These are phyloP conservation scores for Pseudomyrmex concolor DNA, from an alignment of 1,140 invertebrate genomes.

Conservation along the genomic window DNA sequence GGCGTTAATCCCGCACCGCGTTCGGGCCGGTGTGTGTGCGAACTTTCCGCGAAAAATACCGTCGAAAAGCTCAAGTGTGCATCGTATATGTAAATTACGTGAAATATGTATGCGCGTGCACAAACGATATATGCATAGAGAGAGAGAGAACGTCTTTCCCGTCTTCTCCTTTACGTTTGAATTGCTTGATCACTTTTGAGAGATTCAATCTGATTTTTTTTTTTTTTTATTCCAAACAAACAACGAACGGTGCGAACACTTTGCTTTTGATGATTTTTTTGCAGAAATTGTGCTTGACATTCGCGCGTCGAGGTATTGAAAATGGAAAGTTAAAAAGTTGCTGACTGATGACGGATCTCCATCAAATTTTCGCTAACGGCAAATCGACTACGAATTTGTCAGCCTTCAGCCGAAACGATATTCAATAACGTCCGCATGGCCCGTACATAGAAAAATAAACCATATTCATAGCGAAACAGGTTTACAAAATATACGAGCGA, in stretches of 20 bases:
- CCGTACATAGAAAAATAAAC: constrained; percentile 44
- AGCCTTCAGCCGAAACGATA: constrained; percentile 38
- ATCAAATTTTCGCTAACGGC: constrained; percentile 40
- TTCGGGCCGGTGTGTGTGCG: neutral
- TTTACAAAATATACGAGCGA: constrained; percentile 43
- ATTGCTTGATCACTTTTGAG: neutral
- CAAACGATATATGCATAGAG: neutral
- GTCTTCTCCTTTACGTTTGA: neutral
- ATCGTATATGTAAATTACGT: neutral
- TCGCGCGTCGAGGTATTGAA: constrained; percentile 16
- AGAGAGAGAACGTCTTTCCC: neutral
- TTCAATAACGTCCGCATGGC: constrained; percentile 38
- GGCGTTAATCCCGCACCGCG: constrained; percentile 15
- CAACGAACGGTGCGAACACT: neutral
- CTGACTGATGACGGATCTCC: constrained; percentile 12
- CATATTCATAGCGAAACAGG: constrained; percentile 32
- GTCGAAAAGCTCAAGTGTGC: neutral
- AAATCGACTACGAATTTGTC: constrained; percentile 52
- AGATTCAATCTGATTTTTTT: neutral
- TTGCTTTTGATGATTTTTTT: neutral
- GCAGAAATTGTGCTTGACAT: constrained; percentile 17
- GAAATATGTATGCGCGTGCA: neutral
- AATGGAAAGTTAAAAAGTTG: constrained; percentile 34
- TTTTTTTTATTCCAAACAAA: neutral
- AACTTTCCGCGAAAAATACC: constrained; percentile 37